Base-by-base conservation (phyloP, 2,888 invertebrate genomes). In the Penaeus monodon region DNA sequence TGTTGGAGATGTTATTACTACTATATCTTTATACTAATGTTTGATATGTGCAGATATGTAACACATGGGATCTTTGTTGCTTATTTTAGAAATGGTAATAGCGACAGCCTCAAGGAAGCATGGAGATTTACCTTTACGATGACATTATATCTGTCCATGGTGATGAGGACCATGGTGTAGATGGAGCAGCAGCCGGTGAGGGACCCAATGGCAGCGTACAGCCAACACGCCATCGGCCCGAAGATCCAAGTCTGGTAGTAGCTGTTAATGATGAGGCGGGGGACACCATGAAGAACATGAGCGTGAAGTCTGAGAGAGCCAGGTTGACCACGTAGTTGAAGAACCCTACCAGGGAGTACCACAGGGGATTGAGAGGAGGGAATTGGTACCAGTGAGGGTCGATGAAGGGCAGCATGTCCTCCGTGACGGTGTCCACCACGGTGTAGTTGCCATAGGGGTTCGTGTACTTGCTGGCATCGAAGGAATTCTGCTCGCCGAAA, bases 141-240 rank as follows among this genome's bases (percentile, higher is more conserved):
- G 66, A 87, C 87, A 38, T 84, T 84, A 70, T 84, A 84, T 78
- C 84, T 98, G 92, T 97, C 98, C 91, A 97, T 94, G 86, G 98
- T 96, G 91, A 98, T 97, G 90, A 94, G 95, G n/a, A 96, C 96
- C 96, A 98, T 97, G 63, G 97, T 96, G 96, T 97, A 97, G 92
- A 98, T 98, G 88, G 97, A 98, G 91, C 94, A 94, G 92, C 97
- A 96, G 89, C 98, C 98, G 92, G 96, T 97, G 87, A 97, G 94
- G 70, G 97, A 98, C 65, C 98, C 98, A 83, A 95, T 94, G 93
- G 97, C 95, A 70, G 95, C 97, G 92, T 98, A 98, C 4, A 98
- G 91, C 92, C 97, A 96, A 92, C 98, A 98, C 93, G 92, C 91
- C 94, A 92, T 81, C 90, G 90, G 77, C 85, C 92, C 92, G 92